Conservation (phyloP, 2,797 vertebrate species). For the Heteromormyrus szaboi region DNA sequence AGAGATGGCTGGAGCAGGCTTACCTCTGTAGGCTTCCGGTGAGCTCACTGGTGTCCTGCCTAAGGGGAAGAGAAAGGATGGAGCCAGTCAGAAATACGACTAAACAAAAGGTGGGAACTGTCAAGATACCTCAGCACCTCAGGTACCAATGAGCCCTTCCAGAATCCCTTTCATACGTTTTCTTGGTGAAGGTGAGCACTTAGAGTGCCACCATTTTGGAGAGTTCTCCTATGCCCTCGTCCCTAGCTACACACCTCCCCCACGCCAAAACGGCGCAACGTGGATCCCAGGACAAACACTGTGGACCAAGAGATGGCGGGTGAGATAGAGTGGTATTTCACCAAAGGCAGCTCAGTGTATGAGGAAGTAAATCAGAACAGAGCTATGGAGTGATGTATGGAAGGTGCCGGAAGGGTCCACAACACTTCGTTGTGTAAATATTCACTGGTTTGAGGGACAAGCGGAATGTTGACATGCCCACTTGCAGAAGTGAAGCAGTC, state of each 20-base stretch:
- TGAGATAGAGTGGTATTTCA: neutral
- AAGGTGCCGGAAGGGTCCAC: neutral
- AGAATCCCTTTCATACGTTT: neutral
- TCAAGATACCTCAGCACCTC: neutral
- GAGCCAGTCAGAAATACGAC: neutral
- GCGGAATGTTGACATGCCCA: neutral
- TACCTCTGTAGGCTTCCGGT: constrained; percentile 22
- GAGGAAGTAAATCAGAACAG: neutral
- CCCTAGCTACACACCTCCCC: neutral
- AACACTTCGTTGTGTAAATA: neutral
- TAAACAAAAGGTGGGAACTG: neutral
- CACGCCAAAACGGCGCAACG: neutral
- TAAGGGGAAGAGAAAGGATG: neutral
- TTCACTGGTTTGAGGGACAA: neutral
- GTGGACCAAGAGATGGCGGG: neutral
- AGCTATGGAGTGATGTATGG: neutral
- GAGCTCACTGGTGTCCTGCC: constrained; percentile 23
- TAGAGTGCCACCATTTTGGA: too few species aligned
- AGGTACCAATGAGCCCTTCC: neutral
- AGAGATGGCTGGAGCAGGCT: neutral
- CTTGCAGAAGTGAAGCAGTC: neutral
- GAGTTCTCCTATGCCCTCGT: too few species aligned
- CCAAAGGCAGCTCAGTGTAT: neutral
- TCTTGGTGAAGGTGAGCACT: neutral
- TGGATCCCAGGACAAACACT: neutral